Evolutionary conservation across 2,113 vertebrate species (phyloP), one percentile per base, ranked within the genome.

Genomic region (Odontophorus gujanensis): DNA sequence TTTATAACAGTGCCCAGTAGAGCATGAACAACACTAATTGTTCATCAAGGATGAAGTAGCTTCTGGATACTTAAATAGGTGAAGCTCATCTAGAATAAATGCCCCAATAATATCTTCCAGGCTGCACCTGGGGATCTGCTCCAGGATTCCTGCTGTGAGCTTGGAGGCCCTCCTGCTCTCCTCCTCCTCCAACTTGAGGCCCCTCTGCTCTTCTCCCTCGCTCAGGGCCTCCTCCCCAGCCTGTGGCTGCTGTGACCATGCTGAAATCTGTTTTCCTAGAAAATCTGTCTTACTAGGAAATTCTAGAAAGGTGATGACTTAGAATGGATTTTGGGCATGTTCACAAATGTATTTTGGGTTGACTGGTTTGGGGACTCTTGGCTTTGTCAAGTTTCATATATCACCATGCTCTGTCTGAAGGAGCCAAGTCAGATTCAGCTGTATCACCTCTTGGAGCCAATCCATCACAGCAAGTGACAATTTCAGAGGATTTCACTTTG

Each of bases 361-460:
- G 22, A 34, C 40, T 82, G 63, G 11, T 58, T 30, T 57, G 55
- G 77, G 73, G 25, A 34, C 25, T 75, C 51, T 28, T 32, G 15
- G 22, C 81, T 91, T 90, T 87, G 38, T 71, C 94, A 79, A 13
- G 38, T 42, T 18, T 81, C 87, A 26, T 2, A 0, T 19, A 69
- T 67, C 55, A 20, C 53, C 36, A 5, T 32, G 38, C 38, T 6
- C 12, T 55, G 7, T 36, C 72, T 88, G 73, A 32, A 25, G 50
- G 32, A 87, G 45, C 84, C 81, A 82, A 73, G 55, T 32, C 55
- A 77, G 55, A 72, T 93, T 38, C 81, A 77, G 92, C 83, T 75
- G 61, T 75, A 32, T 40, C 61, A 61, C 57, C 48, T 75, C 57
- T 57, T 86, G 73, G 42, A 93, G 28, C 40, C 51, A 36, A 17